These are phyloP conservation scores for Schlechtendalia chinensis DNA, from an alignment of 1,140 invertebrate species.

Conservation along the genomic window DNA sequence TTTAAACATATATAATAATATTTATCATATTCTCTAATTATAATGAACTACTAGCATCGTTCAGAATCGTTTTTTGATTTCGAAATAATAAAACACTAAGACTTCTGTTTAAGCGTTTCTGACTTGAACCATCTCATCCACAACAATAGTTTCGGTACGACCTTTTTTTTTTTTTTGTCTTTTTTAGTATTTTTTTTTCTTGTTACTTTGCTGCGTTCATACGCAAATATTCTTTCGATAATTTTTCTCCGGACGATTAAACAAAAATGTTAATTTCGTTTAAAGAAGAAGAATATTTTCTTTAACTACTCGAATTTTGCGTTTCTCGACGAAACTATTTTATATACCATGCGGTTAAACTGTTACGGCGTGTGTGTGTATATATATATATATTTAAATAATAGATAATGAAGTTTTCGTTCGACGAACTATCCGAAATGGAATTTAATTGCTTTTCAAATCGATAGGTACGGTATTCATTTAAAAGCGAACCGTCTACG, in stretches of 20 bases:
- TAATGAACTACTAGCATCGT: too few species aligned
- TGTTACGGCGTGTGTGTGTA: too few species aligned
- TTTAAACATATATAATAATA: too few species aligned
- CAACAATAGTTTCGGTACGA: too few species aligned
- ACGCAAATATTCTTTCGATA: background rate
- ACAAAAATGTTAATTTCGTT: background rate
- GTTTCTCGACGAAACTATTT: background rate
- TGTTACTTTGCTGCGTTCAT: too few species aligned
- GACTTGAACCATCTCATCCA: too few species aligned
- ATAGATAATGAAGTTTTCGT: background rate
- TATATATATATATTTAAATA: too few species aligned
- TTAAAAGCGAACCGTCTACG: background rate
- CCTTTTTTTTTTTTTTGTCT: background rate
- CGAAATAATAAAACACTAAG: too few species aligned
- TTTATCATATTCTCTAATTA: too few species aligned
- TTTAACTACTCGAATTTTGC: background rate
- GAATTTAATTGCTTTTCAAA: slow-evolving; percentile 20
- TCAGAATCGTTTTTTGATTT: too few species aligned
- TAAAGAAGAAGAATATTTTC: background rate
- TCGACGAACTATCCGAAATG: background rate
- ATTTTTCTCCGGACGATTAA: background rate
- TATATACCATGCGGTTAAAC: too few species aligned
- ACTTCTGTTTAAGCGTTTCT: too few species aligned
- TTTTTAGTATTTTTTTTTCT: background rate
- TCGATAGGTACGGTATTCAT: background rate